Base-by-base conservation (phyloP, 2,113 vertebrate genomes). In the Haliaeetus leucogaster region DNA sequence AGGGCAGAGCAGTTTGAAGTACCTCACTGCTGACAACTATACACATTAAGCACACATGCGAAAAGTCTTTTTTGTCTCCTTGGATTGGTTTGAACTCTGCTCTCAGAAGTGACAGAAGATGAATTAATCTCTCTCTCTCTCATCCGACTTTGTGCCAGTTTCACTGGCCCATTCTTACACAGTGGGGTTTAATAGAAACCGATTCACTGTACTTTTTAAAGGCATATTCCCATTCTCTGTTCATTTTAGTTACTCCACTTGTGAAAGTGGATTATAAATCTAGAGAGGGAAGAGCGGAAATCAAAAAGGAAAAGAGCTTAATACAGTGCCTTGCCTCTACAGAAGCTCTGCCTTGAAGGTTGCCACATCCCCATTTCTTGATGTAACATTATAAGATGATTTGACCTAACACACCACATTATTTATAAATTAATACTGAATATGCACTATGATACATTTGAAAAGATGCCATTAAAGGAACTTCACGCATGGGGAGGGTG, bases 341-440 rank as follows among this genome's bases (percentile, higher is more conserved):
- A 90, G 89, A 55, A 84, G 68, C 84, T 93, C 66, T 96, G 72
- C 53, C 96, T 78, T 93, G 72, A 94, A 92, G 87, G 87, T 1
- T 95, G 55, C 40, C 70, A 80, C 40, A 68, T 84, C 16, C 70
- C 29, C 66, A 22, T 47, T 95, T 92, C 90, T 74, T 85, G 34
- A 89, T 82, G 32, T 48, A 88, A 88, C 9, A 11, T n/a, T 86
- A 27, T 55, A 59, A 83, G 71, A 92, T 81, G 40, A 83, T 91
- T 66, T 96, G 90, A 96, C 88, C 91, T 89, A 93, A 88, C 9
- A 61, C 22, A 88, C 45, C 66, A 55, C 53, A 93, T 97, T 96
- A 94, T 95, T 97, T 97, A 95, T 96, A 94, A 94, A 95, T 97
- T 83, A 92, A 92, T 81, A 96, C 86, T 88, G 91, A 96, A 95